Evolutionary conservation across 2,113 vertebrate species (phyloP), one percentile per base, ranked within the genome.

Genomic region (Anoplopoma fimbria): DNA sequence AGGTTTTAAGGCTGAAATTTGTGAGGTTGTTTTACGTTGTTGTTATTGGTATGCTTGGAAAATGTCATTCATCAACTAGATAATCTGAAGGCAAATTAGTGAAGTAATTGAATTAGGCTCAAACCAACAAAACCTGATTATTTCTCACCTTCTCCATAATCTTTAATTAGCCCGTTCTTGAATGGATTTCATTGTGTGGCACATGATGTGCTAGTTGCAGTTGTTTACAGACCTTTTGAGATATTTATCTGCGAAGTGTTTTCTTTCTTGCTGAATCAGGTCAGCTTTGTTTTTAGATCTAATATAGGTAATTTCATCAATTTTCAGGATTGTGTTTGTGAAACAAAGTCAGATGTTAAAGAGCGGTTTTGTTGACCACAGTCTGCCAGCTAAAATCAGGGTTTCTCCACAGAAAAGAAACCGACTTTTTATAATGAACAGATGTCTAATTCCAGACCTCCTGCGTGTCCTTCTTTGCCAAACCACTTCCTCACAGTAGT

Each of bases 391-490:
- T 63, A 14, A 40, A 40, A 55, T 55, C 69, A 74, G 4, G 33
- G 45, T 62, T 79, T 78, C 25, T 83, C 25, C 33, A 40, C 29
- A 51, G 34, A 79, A 65, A 25, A 80, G 69, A 84, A 79, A 45
- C 64, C 68, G 77, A 57, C 65, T 60, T 86, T 34, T 83, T 76
- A 57, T 81, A 84, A 82, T 70, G 75, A 90, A 81, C 81, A 87
- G 64, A 87, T 89, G 82, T 85, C 21, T 87, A 86, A 90, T 88
- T 89, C 65, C 70, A 71, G 87, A 63, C 81, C 82, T 82, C 65
- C 80, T 31, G 45, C 69, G 62, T 69, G 62, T 78, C 68, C 23
- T 9, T 49, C 69, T 80, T 58, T 83, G 84, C 90, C 84, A 90
- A 88, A 79, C 78, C 85, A 85, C 81, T 84, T 90, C 79, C 69